phyloP scores from a whole-genome alignment of 1,140 invertebrate species.

The Hirudo medicinalis region DNA sequence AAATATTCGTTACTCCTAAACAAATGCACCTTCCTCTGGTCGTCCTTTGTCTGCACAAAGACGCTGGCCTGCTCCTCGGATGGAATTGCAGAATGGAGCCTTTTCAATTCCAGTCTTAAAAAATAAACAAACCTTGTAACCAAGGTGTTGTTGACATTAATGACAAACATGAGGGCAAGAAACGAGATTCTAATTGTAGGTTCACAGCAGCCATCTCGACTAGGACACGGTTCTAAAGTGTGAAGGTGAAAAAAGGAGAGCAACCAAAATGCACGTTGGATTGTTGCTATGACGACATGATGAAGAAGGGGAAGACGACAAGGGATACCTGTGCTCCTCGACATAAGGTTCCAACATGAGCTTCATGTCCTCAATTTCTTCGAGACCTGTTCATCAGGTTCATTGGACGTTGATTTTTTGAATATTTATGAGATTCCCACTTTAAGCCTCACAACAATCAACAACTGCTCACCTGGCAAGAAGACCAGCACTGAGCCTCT shows the following conservation, averaged over 20 bases:
- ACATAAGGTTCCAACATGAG: constrained; percentile 27
- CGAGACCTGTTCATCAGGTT: constrained; percentile 40
- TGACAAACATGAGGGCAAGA: no score
- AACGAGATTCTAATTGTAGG: no score
- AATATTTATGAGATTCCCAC: background rate
- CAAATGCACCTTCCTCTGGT: constrained; percentile 37
- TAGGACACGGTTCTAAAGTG: no score
- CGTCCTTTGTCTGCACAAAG: constrained; percentile 29
- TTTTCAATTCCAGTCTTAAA: background rate
- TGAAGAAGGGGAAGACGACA: constrained; percentile 16
- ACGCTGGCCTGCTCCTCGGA: constrained; percentile 35
- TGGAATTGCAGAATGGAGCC: constrained; percentile 37
- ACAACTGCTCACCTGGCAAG: constrained; percentile 55
- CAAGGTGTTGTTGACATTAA: background rate
- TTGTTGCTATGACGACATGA: background rate
- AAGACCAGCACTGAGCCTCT: constrained; percentile 66
- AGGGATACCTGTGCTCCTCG: constrained; percentile 25
- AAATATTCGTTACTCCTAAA: no score
- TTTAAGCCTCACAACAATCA: background rate
- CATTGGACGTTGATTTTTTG: background rate
- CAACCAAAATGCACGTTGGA: no score
- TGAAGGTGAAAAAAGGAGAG: no score
- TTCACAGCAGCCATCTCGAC: no score
- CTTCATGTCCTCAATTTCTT: constrained; percentile 60
- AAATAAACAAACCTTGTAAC: background rate